Percentiles rank a stretch among this genome's conserved stretches.
Evolutionary conservation across 2,113 vertebrate genomes (phyloP).

Genomic region (Danio rerio): DNA sequence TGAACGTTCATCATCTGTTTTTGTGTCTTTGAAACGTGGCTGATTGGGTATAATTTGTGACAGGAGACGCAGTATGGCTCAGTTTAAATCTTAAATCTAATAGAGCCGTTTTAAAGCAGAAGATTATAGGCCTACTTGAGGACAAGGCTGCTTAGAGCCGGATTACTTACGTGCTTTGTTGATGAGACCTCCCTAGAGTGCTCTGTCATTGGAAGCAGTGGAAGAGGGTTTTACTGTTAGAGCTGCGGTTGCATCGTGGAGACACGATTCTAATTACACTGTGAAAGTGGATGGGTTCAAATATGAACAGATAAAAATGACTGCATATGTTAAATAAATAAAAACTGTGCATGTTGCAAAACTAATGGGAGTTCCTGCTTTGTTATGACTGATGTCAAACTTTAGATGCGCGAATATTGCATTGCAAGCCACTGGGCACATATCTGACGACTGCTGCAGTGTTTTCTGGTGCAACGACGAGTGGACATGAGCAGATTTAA

Average conservation of each 20-base stretch:
- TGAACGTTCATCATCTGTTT: not conserved
- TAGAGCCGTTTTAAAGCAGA: constrained; percentile 23
- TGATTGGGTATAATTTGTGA: not conserved
- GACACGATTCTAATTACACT: not conserved
- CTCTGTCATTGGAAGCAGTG: constrained; percentile 7
- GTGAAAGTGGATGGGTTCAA: not conserved
- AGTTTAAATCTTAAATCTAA: constrained; percentile 39
- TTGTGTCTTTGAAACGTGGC: not conserved
- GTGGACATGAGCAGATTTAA: not conserved
- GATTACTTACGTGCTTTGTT: constrained; percentile 51
- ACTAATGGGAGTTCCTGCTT: too few relatives aligned
- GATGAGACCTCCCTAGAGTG: constrained; percentile 16
- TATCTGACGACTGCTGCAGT: not conserved
- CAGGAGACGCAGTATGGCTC: not conserved
- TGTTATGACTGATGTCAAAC: not conserved
- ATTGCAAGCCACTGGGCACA: not conserved
- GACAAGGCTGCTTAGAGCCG: constrained; percentile 48
- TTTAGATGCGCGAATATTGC: not conserved
- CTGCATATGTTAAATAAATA: too few relatives aligned
- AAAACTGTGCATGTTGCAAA: not conserved
- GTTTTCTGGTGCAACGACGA: not conserved
- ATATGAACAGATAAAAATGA: not conserved
- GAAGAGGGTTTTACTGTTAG: constrained; percentile 13
- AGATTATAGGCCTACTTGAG: constrained; percentile 43
- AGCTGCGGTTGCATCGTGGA: constrained; percentile 1